Percentiles rank a stretch among this genome's conserved stretches.
Evolutionary conservation across 2,113 vertebrate species (phyloP).

Genomic region (Piprites chloris): DNA sequence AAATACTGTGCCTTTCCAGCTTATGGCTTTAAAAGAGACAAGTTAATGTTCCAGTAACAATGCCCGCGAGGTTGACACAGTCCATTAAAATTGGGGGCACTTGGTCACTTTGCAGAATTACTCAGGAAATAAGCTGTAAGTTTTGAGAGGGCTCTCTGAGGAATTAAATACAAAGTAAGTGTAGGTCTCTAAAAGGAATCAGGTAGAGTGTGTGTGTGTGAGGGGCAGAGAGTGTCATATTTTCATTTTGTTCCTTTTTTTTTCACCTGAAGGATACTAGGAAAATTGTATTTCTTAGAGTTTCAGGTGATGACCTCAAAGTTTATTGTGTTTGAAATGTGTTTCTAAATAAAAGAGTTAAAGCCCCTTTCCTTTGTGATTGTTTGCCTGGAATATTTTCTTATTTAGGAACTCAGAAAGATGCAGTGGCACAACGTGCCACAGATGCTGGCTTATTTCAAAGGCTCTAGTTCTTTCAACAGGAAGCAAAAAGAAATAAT

Average conservation of each 20-base stretch:
- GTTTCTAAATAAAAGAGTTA: not conserved
- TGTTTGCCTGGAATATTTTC: not conserved
- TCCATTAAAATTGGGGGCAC: slow-evolving; percentile 56
- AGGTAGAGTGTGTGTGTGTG: too few relatives aligned
- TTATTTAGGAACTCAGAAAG: not conserved
- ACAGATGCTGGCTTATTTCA: not conserved
- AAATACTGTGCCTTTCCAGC: slow-evolving; percentile 15
- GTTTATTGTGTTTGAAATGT: not conserved
- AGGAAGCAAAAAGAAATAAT: not conserved
- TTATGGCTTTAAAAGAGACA: slow-evolving; percentile 22
- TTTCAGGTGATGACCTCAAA: not conserved
- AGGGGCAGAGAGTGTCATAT: not conserved
- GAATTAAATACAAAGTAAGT: not conserved
- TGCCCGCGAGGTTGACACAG: slow-evolving; percentile 28
- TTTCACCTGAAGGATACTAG: not conserved
- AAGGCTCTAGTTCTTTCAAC: not conserved
- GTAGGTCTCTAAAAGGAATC: not conserved
- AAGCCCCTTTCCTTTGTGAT: not conserved
- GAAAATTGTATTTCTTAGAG: not conserved
- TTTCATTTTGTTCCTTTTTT: not conserved
- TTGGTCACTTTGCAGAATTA: slow-evolving; percentile 51
- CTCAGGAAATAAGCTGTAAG: slow-evolving; percentile 34
- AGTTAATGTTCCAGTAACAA: slow-evolving; percentile 59
- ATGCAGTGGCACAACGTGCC: accelerated
- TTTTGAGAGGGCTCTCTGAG: not conserved